These are phyloP conservation scores for Synodontis membranacea DNA, from an alignment of 2,113 vertebrate genomes.

Conservation along the genomic window DNA sequence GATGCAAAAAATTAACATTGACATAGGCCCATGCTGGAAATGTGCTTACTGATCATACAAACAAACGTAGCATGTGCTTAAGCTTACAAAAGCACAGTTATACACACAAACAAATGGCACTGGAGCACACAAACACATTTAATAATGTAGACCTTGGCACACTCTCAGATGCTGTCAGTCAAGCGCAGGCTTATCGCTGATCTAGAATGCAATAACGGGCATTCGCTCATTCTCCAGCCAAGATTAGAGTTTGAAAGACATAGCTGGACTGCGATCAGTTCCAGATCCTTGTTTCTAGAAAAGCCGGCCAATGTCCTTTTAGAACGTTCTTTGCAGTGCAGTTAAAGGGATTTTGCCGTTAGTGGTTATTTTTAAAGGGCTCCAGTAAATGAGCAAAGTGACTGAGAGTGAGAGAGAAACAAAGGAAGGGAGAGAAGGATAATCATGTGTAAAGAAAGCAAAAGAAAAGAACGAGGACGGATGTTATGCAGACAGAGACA, in stretches of 20 bases:
- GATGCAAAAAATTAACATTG: neutral
- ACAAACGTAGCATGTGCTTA: neutral
- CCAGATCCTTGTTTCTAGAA: neutral
- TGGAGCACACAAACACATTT: neutral
- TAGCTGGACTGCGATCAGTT: neutral
- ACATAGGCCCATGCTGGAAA: neutral
- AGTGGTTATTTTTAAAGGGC: conserved; percentile 1
- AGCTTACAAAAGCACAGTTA: neutral
- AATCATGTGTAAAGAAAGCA: neutral
- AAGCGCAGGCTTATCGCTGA: conserved; percentile 23
- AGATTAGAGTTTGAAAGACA: neutral
- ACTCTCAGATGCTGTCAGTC: neutral
- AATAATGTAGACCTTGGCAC: conserved; percentile 12
- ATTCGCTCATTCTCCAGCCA: neutral
- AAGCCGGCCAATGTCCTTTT: neutral
- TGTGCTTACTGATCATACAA: neutral
- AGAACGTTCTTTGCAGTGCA: neutral
- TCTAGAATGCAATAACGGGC: neutral
- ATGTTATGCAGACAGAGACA: neutral
- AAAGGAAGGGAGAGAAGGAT: neutral
- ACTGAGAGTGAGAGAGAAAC: neutral
- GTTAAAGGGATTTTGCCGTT: neutral
- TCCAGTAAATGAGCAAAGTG: neutral
- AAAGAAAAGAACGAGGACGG: neutral
- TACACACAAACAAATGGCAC: conserved; percentile 8